Conservation (phyloP, 2,113 vertebrate genomes). For the Chunga burmeisteri region DNA sequence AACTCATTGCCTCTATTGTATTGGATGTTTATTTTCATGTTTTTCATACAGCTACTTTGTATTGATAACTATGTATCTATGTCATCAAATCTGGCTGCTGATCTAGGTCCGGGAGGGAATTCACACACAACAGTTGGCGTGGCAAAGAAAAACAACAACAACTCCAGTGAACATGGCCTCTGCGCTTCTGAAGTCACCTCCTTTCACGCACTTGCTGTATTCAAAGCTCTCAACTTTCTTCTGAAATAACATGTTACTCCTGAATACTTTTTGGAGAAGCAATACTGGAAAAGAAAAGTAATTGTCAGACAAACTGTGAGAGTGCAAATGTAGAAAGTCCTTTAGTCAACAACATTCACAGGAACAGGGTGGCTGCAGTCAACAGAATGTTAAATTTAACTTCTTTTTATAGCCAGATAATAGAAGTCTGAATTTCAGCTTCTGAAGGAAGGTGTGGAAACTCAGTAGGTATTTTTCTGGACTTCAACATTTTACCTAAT, state of each 20-base stretch:
- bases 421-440: not conserved
- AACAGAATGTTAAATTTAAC: not conserved
- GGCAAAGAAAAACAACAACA: not conserved
- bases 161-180: not conserved
- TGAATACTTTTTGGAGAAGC: not conserved
- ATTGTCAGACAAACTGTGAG: not conserved
- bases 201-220: not conserved
- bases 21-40: not conserved
- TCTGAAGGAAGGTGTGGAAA: not conserved
- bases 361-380: not conserved
- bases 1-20: not conserved
- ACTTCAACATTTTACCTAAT: not conserved
- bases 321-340: not conserved
- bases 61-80: not conserved
- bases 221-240: not conserved
- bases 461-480: not conserved
- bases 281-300: not conserved
- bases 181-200: not conserved
- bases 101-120: not conserved
- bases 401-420: not conserved
- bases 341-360: not conserved
- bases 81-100: not conserved
- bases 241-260: not conserved
- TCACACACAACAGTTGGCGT: not conserved
- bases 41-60: not conserved